These are phyloP conservation scores for Grammomys surdaster DNA, from an alignment of 2,113 vertebrate species.

Conservation along the genomic window DNA sequence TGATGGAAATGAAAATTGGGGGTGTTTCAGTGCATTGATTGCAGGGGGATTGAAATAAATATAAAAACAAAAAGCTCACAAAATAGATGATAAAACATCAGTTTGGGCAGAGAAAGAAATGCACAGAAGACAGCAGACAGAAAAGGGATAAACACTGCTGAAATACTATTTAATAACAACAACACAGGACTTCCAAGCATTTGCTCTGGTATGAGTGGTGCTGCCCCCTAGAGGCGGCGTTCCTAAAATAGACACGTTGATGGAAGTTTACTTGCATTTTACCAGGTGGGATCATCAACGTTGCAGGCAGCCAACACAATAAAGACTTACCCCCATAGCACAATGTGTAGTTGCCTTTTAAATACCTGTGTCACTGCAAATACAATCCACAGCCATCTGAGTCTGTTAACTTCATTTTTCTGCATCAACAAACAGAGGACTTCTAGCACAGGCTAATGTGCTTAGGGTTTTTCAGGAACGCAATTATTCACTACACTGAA, in stretches of 20 bases:
- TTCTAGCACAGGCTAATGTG: neutral
- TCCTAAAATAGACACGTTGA: neutral
- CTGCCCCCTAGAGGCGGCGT: neutral
- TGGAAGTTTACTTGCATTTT: no score
- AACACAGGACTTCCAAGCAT: neutral
- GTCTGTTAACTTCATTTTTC: neutral
- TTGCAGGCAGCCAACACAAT: fast-evolving
- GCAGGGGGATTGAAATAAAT: neutral
- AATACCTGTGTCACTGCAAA: neutral
- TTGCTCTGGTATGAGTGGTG: neutral
- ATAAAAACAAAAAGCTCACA: neutral
- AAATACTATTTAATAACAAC: neutral
- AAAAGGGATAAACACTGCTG: neutral
- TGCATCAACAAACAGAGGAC: neutral
- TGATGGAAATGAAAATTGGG: neutral
- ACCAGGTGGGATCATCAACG: neutral
- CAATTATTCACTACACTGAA: neutral
- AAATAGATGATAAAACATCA: neutral
- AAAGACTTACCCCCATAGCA: neutral
- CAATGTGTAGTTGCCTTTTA: no score
- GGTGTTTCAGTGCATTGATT: neutral
- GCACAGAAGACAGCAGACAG: neutral
- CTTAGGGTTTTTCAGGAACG: neutral
- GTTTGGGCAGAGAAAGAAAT: neutral
- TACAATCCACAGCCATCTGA: neutral